Evolutionary conservation across 1,140 invertebrate genomes (phyloP).

Genomic region (Camponotus floridanus): DNA sequence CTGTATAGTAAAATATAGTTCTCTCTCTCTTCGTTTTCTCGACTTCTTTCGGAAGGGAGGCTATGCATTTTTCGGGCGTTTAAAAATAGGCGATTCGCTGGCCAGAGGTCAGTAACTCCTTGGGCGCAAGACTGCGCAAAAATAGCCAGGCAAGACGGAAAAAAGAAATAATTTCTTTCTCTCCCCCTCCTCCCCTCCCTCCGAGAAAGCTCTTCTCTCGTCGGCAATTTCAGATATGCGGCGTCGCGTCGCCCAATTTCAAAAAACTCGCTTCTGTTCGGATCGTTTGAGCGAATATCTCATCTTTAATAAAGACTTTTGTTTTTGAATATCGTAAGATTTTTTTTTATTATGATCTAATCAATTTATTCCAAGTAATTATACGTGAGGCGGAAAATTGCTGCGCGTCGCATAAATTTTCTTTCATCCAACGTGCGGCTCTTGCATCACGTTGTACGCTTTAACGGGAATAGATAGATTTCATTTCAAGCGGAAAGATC

Average conservation of each 20-base stretch:
- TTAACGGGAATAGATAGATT: slow-evolving; percentile 18
- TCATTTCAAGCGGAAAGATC: slow-evolving; percentile 23
- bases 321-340: neutral
- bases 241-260: neutral
- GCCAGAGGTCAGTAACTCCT: slow-evolving; percentile 86
- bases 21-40: slow-evolving; percentile 45
- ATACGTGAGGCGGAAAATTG: neutral
- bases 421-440: neutral
- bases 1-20: slow-evolving; percentile 31
- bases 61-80: slow-evolving; percentile 84
- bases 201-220: slow-evolving; percentile 18
- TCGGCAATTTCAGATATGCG: slow-evolving; percentile 62
- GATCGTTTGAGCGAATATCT: neutral
- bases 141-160: slow-evolving; percentile 83
- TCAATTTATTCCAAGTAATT: too few relatives aligned
- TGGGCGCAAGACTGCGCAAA: slow-evolving; percentile 79
- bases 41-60: slow-evolving; percentile 77
- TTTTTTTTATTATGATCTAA: neutral
- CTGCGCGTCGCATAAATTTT: slow-evolving; percentile 6
- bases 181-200: neutral
- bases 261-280: neutral
- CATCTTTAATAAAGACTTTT: neutral
- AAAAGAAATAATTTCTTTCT: slow-evolving; percentile 80
- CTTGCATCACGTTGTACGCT: slow-evolving; percentile 12
- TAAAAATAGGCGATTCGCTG: slow-evolving; percentile 84